Percentiles rank a stretch among this genome's conserved stretches.
These are phyloP conservation scores for Melikaiella ostensackeni DNA, from an alignment of 2,888 invertebrate species.

Conservation along the genomic window DNA sequence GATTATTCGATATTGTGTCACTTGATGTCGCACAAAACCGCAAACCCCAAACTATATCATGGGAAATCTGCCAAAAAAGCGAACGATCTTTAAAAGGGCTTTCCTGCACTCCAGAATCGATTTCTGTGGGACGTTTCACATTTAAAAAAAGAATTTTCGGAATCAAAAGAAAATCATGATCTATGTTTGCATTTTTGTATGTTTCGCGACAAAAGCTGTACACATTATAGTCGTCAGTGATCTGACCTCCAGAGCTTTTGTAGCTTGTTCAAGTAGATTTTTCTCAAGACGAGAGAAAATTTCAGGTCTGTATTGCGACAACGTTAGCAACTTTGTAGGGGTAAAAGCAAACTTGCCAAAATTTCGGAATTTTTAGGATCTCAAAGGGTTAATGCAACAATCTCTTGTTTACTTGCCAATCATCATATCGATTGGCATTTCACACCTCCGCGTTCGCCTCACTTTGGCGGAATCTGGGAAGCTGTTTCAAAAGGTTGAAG, in stretches of 20 bases:
- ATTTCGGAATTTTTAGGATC: not conserved
- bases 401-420: not conserved
- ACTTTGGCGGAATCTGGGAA: not conserved
- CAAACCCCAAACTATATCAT: too few species aligned
- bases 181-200: too few species aligned
- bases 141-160: too few species aligned
- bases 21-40: too few species aligned
- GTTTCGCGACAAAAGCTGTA: too few species aligned
- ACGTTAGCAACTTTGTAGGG: conserved; percentile 10
- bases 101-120: too few species aligned
- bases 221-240: too few species aligned
- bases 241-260: not conserved
- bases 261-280: not conserved
- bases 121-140: too few species aligned
- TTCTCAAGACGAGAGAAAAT: not conserved
- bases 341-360: not conserved
- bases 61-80: too few species aligned
- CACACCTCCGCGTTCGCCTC: not conserved
- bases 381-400: not conserved
- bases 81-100: too few species aligned
- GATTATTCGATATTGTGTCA: too few species aligned
- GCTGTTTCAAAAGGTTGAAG: not conserved
- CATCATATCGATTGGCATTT: not conserved
- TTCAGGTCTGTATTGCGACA: not conserved
- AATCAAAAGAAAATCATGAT: too few species aligned